Evolutionary conservation across 1,140 invertebrate species (phyloP).

Genomic region (Drosophila elegans): DNA sequence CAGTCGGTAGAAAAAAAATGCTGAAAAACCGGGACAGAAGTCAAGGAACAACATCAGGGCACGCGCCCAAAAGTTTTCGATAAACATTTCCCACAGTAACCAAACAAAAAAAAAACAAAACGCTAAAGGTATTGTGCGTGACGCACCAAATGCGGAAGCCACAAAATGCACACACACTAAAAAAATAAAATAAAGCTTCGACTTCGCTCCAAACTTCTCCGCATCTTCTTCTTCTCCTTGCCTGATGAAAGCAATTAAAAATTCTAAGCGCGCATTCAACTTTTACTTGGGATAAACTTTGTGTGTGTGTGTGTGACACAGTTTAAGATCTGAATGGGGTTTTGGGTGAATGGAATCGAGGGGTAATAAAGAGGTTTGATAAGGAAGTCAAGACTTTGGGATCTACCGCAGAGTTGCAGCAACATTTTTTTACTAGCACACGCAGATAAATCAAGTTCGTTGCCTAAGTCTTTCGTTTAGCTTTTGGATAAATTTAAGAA

Average conservation of each 20-base stretch:
- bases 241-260: constrained; percentile 74
- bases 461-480: constrained; percentile 70
- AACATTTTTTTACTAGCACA: not conserved
- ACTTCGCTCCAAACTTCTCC: constrained; percentile 7
- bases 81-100: constrained; percentile 49
- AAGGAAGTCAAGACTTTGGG: constrained; percentile 18
- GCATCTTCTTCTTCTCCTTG: constrained; percentile 17
- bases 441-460: constrained; percentile 57
- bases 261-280: constrained; percentile 72
- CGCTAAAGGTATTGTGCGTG: constrained; percentile 55
- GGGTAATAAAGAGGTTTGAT: constrained; percentile 4
- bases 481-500: not conserved
- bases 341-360: constrained; percentile 22
- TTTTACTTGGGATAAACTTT: constrained; percentile 52
- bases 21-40: constrained; percentile 13
- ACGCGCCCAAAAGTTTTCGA: constrained; percentile 50
- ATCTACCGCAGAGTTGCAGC: constrained; percentile 6
- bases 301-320: constrained; percentile 54
- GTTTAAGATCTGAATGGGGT: constrained; percentile 42
- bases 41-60: constrained; percentile 36
- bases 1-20: constrained; percentile 6
- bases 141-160: constrained; percentile 74
- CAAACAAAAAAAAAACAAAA: constrained; percentile 41
- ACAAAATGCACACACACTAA: constrained; percentile 53
- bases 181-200: constrained; percentile 30